Evolutionary conservation across 2,888 invertebrate species (phyloP).

Genomic region (Molorchus minor): DNA sequence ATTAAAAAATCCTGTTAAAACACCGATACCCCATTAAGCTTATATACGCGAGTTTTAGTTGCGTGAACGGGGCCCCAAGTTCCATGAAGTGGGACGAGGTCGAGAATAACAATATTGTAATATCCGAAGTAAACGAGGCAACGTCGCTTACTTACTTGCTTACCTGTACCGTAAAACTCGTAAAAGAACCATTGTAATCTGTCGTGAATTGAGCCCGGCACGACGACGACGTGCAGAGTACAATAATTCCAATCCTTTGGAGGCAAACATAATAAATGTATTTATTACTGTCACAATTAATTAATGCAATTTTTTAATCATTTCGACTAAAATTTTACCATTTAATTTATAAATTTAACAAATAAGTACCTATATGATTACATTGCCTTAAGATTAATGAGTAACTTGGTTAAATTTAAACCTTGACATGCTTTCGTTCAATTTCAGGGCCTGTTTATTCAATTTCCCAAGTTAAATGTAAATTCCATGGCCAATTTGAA

Average conservation of each 20-base stretch:
- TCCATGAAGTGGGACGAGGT: slow-evolving; percentile 63
- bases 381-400: not conserved
- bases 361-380: not conserved
- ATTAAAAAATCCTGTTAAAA: not conserved
- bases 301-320: not conserved
- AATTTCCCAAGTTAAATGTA: slow-evolving; percentile 10
- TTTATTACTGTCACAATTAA: not conserved
- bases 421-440: slow-evolving; percentile 12
- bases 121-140: slow-evolving; percentile 52
- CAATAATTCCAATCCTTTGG: slow-evolving; percentile 15
- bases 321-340: not conserved
- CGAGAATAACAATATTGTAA: slow-evolving; percentile 59
- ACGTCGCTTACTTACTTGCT: slow-evolving; percentile 48
- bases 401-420: not conserved
- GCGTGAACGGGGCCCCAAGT: slow-evolving; percentile 57
- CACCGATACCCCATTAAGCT: slow-evolving; percentile 17
- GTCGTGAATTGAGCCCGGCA: slow-evolving; percentile 1
- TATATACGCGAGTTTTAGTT: slow-evolving; percentile 46
- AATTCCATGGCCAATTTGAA: slow-evolving; percentile 6
- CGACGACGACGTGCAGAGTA: too few relatives aligned
- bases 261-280: not conserved
- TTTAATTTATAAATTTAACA: not conserved
- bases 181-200: slow-evolving; percentile 23
- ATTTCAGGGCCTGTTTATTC: not conserved
- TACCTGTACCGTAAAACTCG: slow-evolving; percentile 41